These are phyloP conservation scores for Ceratoteleas bidentatus DNA, from an alignment of 1,140 invertebrate genomes.

Conservation along the genomic window DNA sequence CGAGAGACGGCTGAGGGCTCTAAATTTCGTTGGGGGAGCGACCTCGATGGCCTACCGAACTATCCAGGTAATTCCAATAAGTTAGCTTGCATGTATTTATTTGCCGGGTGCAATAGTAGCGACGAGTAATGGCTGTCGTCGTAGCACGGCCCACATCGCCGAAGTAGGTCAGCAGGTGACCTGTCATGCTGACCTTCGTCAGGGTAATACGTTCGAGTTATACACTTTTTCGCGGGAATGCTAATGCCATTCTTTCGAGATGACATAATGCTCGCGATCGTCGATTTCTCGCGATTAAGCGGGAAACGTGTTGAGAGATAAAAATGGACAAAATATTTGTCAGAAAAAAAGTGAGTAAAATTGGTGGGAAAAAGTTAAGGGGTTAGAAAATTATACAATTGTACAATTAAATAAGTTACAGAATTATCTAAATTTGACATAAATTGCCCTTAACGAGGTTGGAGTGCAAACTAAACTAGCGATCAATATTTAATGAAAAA, in stretches of 20 bases:
- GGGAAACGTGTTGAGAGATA: no score
- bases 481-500: no score
- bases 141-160: slow-evolving; percentile 60
- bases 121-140: slow-evolving; percentile 63
- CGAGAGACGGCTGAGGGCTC: slow-evolving; percentile 15
- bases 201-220: slow-evolving; percentile 58
- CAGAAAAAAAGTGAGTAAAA: no score
- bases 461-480: no score
- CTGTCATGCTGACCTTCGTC: slow-evolving; percentile 69
- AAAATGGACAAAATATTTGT: no score
- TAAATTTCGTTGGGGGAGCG: slow-evolving; percentile 41
- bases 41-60: slow-evolving; percentile 31
- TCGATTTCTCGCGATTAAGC: no score
- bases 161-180: slow-evolving; percentile 78
- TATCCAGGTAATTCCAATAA: slow-evolving; percentile 64
- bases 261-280: neutral
- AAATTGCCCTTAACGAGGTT: no score
- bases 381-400: no score
- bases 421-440: no score
- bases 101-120: slow-evolving; percentile 52
- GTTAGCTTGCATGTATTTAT: slow-evolving; percentile 62
- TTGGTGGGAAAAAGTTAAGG: no score
- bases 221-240: slow-evolving; percentile 45
- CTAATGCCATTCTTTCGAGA: slow-evolving; percentile 28
- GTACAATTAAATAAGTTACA: no score